phyloP scores from a whole-genome alignment of 2,888 invertebrate genomes.

The Beris chalybata region DNA sequence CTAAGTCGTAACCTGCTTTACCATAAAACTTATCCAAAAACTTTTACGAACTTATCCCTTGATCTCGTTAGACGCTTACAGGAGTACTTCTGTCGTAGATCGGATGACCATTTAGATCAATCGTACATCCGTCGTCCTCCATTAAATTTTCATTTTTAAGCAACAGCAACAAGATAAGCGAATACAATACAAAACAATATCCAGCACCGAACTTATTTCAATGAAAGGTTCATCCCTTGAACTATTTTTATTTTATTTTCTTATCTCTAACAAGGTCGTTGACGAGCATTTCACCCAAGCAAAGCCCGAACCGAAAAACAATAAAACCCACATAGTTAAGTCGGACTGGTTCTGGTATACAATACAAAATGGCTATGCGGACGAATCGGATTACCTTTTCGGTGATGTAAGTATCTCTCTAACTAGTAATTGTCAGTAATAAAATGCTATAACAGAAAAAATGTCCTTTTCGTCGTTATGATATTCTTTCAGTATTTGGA shows the following conservation, averaged over 20 bases:
- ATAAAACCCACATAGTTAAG: slow-evolving; percentile 77
- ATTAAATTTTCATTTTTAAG: slow-evolving; percentile 11
- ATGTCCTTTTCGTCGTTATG: not conserved
- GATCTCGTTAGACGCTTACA: too few relatives aligned
- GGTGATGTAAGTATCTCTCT: slow-evolving; percentile 70
- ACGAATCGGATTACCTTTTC: slow-evolving; percentile 86
- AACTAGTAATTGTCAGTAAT: slow-evolving; percentile 4
- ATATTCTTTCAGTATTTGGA: slow-evolving; percentile 49
- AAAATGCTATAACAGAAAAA: not conserved
- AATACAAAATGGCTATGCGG: slow-evolving; percentile 92
- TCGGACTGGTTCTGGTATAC: slow-evolving; percentile 99
- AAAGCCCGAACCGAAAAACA: slow-evolving; percentile 69
- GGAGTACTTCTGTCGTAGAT: too few relatives aligned
- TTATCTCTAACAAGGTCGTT: slow-evolving; percentile 66
- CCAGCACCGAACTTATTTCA: slow-evolving; percentile 46
- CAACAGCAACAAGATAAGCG: not conserved
- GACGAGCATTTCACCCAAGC: slow-evolving; percentile 75
- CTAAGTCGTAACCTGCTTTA: too few relatives aligned
- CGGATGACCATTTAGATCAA: too few relatives aligned
- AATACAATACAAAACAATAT: slow-evolving; percentile 23
- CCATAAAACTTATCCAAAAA: too few relatives aligned
- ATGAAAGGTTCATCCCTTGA: too few relatives aligned
- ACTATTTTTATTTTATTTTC: too few relatives aligned
- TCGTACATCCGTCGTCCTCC: not conserved
- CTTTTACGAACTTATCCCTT: too few relatives aligned